Percentiles rank a stretch among this genome's conserved stretches.
Conservation (phyloP, 2,113 vertebrate genomes). For the Python bivittatus region DNA sequence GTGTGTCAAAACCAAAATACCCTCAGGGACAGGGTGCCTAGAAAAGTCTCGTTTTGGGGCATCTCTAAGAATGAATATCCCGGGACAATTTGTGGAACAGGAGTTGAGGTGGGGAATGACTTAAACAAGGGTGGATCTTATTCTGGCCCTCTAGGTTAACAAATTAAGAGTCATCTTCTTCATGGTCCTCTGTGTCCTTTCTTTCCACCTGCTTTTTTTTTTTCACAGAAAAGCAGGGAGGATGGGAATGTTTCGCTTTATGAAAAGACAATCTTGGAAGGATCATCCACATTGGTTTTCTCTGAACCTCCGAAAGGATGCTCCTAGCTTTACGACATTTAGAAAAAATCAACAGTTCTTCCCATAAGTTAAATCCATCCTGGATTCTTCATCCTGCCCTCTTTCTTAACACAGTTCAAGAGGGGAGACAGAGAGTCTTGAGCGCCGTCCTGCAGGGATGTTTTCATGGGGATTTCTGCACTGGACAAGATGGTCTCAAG, state of each 20-base stretch:
- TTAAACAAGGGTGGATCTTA: too few relatives aligned
- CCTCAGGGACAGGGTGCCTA: too few relatives aligned
- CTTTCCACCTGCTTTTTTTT: too few relatives aligned
- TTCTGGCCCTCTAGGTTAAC: neutral
- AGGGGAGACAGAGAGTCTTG: neutral
- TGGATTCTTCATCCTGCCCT: neutral
- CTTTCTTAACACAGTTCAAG: too few relatives aligned
- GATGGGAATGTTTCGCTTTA: neutral
- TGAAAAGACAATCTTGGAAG: neutral
- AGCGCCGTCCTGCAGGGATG: neutral
- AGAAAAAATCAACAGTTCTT: too few relatives aligned
- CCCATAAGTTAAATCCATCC: neutral
- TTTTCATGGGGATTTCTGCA: neutral
- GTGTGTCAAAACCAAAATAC: too few relatives aligned
- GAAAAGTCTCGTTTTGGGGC: too few relatives aligned
- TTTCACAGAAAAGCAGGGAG: too few relatives aligned
- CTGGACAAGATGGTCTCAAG: rapidly evolving
- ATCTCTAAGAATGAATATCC: too few relatives aligned
- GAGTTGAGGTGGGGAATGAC: too few relatives aligned
- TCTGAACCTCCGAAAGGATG: neutral
- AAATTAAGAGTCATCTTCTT: neutral
- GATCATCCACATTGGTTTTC: neutral
- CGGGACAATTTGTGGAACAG: too few relatives aligned
- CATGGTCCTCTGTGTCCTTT: neutral
- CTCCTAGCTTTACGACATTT: too few relatives aligned